Base-by-base conservation (phyloP, 2,113 vertebrate genomes). In the Xiphophorus maculatus region DNA sequence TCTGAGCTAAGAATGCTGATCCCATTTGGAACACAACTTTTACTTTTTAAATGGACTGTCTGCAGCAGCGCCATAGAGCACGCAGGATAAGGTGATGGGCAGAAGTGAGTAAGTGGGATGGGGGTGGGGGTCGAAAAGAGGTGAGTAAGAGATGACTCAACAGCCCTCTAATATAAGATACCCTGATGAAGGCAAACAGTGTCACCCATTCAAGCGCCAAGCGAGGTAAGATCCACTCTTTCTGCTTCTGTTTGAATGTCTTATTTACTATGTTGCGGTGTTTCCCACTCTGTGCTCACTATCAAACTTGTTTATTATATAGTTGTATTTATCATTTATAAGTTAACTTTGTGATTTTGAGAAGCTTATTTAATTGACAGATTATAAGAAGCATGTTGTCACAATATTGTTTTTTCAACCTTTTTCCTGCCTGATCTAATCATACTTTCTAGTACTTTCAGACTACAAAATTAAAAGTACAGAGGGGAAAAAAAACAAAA, bases 71-170 rank as follows among this genome's bases (percentile, higher is more conserved):
- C 51, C 5, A 17, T 48, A 4, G 12, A 14, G 25, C 7, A 44
- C 40, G 73, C 10, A 29, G 51, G 44, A 44, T 25, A 33, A 14
- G 35, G 69, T 28, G 48, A 75, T 54, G 71, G 74, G 61, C 63
- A 66, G 79, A 72, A 67, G 72, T 64, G 51, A 74, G 60, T 27
- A 61, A 62, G 81, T 63, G 80, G 74, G 42, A 35, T 29, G 58
- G 68, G 28, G 51, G 54, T 62, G 81, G 69, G 66, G 64, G 17
- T 76, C 37, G 29, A 74, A 63, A 82, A 82, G 84, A 84, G 78
- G 89, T 91, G 93, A 94, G 91, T 91, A 92, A 94, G 87, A 88
- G 84, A 91, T 94, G 93, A 93, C 81, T 93, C 92, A 94, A 93
- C 90, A 83, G 58, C 74, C 68, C 78, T 82, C 69, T 66, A 83